Conservation (phyloP, 2,888 invertebrate species). For the Ophraella communa region DNA sequence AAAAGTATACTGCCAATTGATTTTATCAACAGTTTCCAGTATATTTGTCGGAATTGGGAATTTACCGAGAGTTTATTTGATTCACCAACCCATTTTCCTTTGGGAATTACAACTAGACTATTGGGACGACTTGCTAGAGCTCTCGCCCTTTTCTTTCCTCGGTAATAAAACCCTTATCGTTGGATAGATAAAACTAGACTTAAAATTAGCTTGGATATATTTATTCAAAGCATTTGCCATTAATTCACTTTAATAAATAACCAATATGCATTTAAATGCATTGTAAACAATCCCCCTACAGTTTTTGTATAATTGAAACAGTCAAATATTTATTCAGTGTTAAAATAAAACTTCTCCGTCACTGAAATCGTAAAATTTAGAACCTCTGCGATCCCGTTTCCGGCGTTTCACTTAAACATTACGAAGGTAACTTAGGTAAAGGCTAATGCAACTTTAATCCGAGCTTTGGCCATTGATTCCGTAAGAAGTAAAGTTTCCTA, state of each 20-base stretch:
- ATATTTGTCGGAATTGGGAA: constrained; percentile 53
- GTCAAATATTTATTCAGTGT: background rate
- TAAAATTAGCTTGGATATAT: background rate
- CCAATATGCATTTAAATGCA: too few species aligned
- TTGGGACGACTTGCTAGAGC: constrained; percentile 23
- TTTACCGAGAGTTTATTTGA: constrained; percentile 46
- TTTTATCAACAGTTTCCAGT: constrained; percentile 53
- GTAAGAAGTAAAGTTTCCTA: constrained; percentile 48
- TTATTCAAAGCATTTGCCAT: background rate
- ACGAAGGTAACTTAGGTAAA: constrained; percentile 50
- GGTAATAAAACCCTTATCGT: constrained; percentile 11
- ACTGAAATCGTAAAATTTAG: constrained; percentile 19
- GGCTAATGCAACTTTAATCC: constrained; percentile 50
- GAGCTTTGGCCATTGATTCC: constrained; percentile 50
- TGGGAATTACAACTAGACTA: constrained; percentile 33
- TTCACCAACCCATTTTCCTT: constrained; percentile 41
- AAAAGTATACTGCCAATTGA: constrained; percentile 52
- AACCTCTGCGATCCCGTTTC: constrained; percentile 42
- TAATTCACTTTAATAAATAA: too few species aligned
- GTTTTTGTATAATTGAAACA: too few species aligned
- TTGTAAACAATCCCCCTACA: too few species aligned
- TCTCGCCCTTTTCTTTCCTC: background rate
- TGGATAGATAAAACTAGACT: constrained; percentile 6
- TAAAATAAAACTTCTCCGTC: background rate
- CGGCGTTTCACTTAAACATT: constrained; percentile 43